Evolutionary conservation across 2,888 invertebrate genomes (phyloP), one percentile per base, ranked within the genome.

Genomic region (Dromius quadrimaculatus): DNA sequence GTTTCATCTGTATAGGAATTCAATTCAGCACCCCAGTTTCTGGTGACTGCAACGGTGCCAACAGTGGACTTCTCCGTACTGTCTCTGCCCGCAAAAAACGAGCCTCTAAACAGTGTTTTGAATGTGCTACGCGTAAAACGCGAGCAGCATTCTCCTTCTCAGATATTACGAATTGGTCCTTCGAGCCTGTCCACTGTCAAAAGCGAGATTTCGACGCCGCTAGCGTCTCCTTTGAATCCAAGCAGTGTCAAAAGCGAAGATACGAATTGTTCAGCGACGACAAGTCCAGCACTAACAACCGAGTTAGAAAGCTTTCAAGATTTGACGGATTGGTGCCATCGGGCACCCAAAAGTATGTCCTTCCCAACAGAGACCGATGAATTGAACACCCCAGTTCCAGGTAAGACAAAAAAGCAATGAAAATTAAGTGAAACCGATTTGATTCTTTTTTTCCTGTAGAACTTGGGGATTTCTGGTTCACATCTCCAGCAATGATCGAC

Each of bases 271-370:
- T 23, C 63, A 22, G 2, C 66, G 47, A 47, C 45, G 15, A 54
- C 57, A 45, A 71, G 81, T 78, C 82, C 82, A 81, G 83, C 83
- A 74, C 78, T 84, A 84, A 83, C 72, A 76, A 73, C 74, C 76
- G 80, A 86, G 84, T 86, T 84, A 87, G 90, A 90, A 83, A 87
- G 88, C 84, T 90, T 89, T 85, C 88, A 89, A 85, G 90, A 90
- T 84, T 85, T 90, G 82, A 86, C 84, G 79, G 83, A 83, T 76
- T 89, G 85, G 87, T 88, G 87, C 82, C 84, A 82, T 79, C 82
- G 80, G 80, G 84, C 82, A 82, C 83, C 81, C 80, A 85, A 82
- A 84, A 84, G 78, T 83, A 84, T 81, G 82, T 83, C 81, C 81
- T 74, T 70, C 59, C 75, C 73, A 75, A 78, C 72, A 76, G 76